Percentiles rank a stretch among this genome's conserved stretches.
Evolutionary conservation across 2,113 vertebrate species (phyloP).

Genomic region (Tylochromis polylepis): DNA sequence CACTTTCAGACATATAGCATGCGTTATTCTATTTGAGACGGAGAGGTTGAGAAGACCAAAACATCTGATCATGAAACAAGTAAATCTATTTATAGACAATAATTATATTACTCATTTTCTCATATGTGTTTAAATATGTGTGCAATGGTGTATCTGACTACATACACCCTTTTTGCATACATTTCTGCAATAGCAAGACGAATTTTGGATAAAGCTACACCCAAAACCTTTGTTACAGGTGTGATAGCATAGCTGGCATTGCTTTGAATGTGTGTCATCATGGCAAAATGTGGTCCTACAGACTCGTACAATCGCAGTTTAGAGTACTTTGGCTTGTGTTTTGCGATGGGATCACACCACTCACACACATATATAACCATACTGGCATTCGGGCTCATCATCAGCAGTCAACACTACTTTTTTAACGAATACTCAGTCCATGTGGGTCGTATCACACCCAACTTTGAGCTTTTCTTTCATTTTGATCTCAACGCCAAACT

Average conservation of each 20-base stretch:
- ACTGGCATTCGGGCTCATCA: neutral
- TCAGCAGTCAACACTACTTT: neutral
- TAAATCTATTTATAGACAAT: neutral
- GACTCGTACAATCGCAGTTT: neutral
- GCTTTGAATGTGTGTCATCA: accelerated
- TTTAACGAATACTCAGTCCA: neutral
- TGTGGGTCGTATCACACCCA: neutral
- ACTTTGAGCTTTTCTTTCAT: neutral
- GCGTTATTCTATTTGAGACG: accelerated
- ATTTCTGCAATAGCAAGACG: accelerated
- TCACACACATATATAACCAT: neutral
- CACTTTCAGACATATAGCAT: neutral
- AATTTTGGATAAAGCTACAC: neutral
- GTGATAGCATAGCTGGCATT: neutral
- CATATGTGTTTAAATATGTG: neutral
- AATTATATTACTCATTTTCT: neutral
- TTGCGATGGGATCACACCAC: neutral
- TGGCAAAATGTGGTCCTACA: neutral
- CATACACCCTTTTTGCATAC: neutral
- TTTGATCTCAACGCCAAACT: neutral
- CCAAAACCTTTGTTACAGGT: neutral
- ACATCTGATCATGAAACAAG: neutral
- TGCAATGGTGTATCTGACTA: neutral
- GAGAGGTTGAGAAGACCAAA: neutral
- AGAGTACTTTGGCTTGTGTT: neutral